phyloP scores from a whole-genome alignment of 2,888 invertebrate genomes.

The Trichopria drosophilae region DNA sequence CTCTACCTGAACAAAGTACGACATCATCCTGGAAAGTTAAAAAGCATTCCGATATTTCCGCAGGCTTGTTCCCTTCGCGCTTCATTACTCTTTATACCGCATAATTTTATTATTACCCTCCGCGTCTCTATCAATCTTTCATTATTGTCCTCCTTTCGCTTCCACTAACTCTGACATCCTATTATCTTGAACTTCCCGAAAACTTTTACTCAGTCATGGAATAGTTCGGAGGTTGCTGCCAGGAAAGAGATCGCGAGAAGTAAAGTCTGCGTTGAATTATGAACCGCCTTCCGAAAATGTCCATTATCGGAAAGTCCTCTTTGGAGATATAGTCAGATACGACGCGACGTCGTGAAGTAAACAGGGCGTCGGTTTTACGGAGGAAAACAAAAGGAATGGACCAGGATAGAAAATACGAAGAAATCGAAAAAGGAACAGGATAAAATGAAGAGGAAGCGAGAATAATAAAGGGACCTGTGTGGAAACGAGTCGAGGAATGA shows the following conservation, averaged over 20 bases:
- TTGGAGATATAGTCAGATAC: conserved; percentile 27
- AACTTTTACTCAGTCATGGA: conserved; percentile 13
- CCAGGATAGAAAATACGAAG: conserved; percentile 1
- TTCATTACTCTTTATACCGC: too few relatives aligned
- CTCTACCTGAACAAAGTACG: too few relatives aligned
- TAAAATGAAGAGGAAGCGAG: too few relatives aligned
- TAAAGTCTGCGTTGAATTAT: conserved; percentile 28
- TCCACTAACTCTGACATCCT: too few relatives aligned
- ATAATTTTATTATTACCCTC: too few relatives aligned
- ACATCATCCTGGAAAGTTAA: too few relatives aligned
- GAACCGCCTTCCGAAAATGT: conserved; percentile 33
- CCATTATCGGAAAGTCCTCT: conserved; percentile 32
- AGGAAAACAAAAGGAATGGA: too few relatives aligned
- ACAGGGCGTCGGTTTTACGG: conserved; percentile 22
- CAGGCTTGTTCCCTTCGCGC: too few relatives aligned
- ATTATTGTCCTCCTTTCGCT: too few relatives aligned
- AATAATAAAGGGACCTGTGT: conserved; percentile 14
- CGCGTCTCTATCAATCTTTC: too few relatives aligned
- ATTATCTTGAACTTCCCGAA: too few relatives aligned
- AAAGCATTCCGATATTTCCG: too few relatives aligned
- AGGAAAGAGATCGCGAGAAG: background rate
- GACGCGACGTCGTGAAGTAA: conserved; percentile 25
- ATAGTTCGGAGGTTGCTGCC: background rate
- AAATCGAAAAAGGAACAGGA: conserved; percentile 18
- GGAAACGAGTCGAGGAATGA: conserved; percentile 15